phyloP scores from a whole-genome alignment of 2,888 invertebrate species.

The Acronicta psi region DNA sequence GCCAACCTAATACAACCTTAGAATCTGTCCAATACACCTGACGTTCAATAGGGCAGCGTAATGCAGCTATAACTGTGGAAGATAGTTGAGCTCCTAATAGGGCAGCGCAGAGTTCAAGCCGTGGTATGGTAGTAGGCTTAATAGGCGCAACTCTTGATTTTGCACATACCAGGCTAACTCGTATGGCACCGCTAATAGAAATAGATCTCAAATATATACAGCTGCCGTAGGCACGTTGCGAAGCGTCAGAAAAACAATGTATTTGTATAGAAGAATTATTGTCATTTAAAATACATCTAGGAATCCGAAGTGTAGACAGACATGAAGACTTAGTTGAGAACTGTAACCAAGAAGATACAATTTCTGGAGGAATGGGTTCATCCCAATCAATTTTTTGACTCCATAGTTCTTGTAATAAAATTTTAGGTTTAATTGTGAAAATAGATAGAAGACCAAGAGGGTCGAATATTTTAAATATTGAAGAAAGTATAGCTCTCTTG shows the following conservation, averaged over 20 bases:
- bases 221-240: conserved; percentile 5
- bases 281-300: background rate
- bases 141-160: conserved; percentile 6
- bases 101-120: conserved; percentile 10
- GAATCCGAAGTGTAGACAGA: background rate
- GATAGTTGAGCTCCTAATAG: conserved; percentile 3
- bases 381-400: conserved; percentile 9
- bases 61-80: background rate
- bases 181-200: background rate
- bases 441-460: conserved; percentile 12
- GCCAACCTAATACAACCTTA: conserved; percentile 8
- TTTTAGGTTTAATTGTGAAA: conserved; percentile 10
- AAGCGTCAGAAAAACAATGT: conserved; percentile 6
- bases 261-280: background rate
- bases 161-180: conserved; percentile 5
- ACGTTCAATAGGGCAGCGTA: conserved; percentile 4
- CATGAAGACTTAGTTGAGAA: background rate
- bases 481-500: conserved; percentile 3
- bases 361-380: conserved; percentile 6
- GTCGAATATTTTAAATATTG: conserved; percentile 8
- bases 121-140: conserved; percentile 7
- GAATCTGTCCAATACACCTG: conserved; percentile 18
- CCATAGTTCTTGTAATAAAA: conserved; percentile 7
- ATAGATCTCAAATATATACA: conserved; percentile 3
- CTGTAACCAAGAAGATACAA: background rate